Conservation (phyloP, 2,888 invertebrate genomes). For the Dioctria linearis region DNA sequence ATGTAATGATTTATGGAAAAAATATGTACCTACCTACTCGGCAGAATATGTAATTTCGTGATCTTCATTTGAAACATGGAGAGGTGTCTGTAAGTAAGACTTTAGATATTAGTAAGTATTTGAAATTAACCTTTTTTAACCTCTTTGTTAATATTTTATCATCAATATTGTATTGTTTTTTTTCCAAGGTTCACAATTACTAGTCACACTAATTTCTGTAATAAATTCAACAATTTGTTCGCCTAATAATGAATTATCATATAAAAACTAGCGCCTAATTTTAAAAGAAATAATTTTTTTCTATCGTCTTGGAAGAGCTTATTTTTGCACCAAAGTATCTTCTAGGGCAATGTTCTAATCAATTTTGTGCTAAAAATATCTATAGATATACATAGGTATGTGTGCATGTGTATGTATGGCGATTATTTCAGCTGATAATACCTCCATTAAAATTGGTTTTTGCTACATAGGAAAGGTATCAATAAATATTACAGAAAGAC, state of each 20-base stretch:
- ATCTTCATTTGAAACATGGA: not conserved
- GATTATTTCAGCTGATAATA: no score
- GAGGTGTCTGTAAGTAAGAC: not conserved
- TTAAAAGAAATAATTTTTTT: constrained; percentile 22
- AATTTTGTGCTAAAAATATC: constrained; percentile 27
- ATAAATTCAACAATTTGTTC: constrained; percentile 28
- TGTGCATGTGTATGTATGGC: no score
- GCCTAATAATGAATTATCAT: constrained; percentile 11
- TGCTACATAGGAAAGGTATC: no score
- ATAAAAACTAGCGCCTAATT: constrained; percentile 19
- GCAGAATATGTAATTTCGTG: constrained; percentile 24
- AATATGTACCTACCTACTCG: not conserved
- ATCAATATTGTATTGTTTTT: no score
- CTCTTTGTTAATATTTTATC: no score
- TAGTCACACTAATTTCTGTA: not conserved
- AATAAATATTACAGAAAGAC: no score
- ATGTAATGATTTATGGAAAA: constrained; percentile 43
- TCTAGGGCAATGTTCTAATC: not conserved
- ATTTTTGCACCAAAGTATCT: no score
- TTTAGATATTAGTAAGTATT: no score
- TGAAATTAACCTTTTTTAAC: no score
- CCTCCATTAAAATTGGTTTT: no score
- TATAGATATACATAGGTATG: not conserved
- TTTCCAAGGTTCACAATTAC: no score
- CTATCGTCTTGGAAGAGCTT: not conserved